These are phyloP conservation scores for Hetaerina titia DNA, from an alignment of 2,888 invertebrate species.

Conservation along the genomic window DNA sequence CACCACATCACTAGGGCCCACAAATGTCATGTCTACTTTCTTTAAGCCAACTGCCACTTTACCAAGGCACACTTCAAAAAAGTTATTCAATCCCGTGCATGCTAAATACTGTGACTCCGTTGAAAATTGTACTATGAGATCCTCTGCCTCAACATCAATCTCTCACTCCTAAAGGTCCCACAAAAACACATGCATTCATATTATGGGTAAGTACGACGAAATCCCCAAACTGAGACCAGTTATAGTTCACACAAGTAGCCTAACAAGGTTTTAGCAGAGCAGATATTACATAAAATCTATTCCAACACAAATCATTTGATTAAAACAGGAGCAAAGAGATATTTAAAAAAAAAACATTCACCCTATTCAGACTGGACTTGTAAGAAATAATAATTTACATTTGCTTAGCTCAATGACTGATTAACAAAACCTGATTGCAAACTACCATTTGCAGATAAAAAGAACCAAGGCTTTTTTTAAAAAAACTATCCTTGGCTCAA, in stretches of 20 bases:
- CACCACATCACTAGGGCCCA: slow-evolving; percentile 24
- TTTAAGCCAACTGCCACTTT: slow-evolving; percentile 27
- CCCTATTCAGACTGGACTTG: slow-evolving; percentile 44
- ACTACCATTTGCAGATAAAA: slow-evolving; percentile 40
- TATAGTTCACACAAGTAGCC: slow-evolving; percentile 53
- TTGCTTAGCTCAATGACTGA: slow-evolving; percentile 25
- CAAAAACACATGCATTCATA: slow-evolving; percentile 52
- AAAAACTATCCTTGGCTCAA: neutral
- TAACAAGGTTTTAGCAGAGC: slow-evolving; percentile 37
- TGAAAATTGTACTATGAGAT: slow-evolving; percentile 63
- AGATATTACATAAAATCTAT: neutral
- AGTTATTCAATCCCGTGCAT: slow-evolving; percentile 23
- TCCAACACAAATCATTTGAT: slow-evolving; percentile 22
- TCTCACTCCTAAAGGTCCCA: slow-evolving; percentile 57
- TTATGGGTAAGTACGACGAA: slow-evolving; percentile 57
- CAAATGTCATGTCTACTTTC: slow-evolving; percentile 24
- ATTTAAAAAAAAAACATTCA: slow-evolving; percentile 7
- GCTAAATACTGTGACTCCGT: slow-evolving; percentile 37
- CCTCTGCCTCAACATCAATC: slow-evolving; percentile 44
- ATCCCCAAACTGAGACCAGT: slow-evolving; percentile 46
- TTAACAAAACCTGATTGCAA: slow-evolving; percentile 34
- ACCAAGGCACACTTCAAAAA: slow-evolving; percentile 49
- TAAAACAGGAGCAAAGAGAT: slow-evolving; percentile 47
- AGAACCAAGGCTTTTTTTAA: neutral
- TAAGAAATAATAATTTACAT: slow-evolving; percentile 57